Percentiles rank a stretch among this genome's conserved stretches.
Conservation (phyloP, 2,888 invertebrate genomes). For the Lochmaea capreae region DNA sequence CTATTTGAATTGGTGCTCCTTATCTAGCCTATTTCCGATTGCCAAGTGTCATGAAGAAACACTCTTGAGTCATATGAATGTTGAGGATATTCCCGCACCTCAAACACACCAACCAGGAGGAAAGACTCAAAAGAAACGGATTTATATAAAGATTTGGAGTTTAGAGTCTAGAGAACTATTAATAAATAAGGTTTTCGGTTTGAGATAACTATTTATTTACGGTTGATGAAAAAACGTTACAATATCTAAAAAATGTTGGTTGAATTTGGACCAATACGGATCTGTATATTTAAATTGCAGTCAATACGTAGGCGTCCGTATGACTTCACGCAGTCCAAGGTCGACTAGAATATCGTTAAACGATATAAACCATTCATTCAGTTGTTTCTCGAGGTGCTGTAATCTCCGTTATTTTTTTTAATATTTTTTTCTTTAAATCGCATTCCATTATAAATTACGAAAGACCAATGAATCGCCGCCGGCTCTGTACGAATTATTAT, state of each 20-base stretch:
- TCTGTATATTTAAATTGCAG: conserved; percentile 12
- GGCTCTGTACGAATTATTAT: conserved; percentile 11
- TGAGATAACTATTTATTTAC: no score
- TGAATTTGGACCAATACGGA: neutral
- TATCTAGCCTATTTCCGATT: neutral
- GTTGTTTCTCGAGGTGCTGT: conserved; percentile 15
- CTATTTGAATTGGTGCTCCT: neutral
- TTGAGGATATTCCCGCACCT: no score
- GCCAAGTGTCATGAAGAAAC: no score
- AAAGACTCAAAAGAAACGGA: no score
- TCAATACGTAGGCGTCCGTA: conserved; percentile 18
- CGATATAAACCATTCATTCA: conserved; percentile 10
- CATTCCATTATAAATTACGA: conserved; percentile 5
- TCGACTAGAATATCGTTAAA: conserved; percentile 13
- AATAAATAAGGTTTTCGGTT: no score
- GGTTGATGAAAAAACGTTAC: no score
- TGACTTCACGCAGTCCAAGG: conserved; percentile 16
- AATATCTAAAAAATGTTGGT: neutral
- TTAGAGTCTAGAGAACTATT: no score
- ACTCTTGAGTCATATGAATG: no score
- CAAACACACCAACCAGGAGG: no score
- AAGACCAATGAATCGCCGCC: neutral
- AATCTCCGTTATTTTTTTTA: neutral
- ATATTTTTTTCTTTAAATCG: conserved; percentile 7
- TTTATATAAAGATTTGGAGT: no score